Base-by-base conservation (phyloP, 2,888 invertebrate species). In the Danaus chrysippus region DNA sequence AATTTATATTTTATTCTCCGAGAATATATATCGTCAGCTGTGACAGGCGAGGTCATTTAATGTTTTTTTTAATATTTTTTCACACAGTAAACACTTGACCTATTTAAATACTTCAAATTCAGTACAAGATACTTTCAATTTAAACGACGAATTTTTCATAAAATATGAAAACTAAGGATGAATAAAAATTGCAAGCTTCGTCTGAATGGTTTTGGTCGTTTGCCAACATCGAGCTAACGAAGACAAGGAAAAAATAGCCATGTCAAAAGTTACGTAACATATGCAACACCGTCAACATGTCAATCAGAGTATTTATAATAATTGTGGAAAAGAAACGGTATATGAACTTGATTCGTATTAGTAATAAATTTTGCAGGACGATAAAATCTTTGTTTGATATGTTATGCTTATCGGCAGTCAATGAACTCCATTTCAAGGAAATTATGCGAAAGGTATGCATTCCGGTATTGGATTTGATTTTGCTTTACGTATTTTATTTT, bases 191-290 rank as follows among this genome's bases (percentile, higher is more conserved):
- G 58, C 61, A 64, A 52, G 56, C 52, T 54, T 54, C 59, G 63
- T 74, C 74, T 73, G 72, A 71, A 74, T 69, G 76, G 76, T 76
- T 82, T 88, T 89, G 90, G 83, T 68, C 69, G 67, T 59, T 74
- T 82, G 90, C 89, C 90, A 90, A 81, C 73, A 76, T 60, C 72
- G 79, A 83, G 81, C 82, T 76, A 83, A 83, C 83, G 78, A 80
- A 82, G 82, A 80, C 81, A 78, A 80, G 82, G 81, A 85, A 88
- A 88, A 88, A 90, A 88, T 87, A 87, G 82, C 81, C 77, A 74
- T 86, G 86, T 87, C 85, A 82, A 81, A 79, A 75, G 75, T 87
- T 86, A 72, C 67, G 70, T 71, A 74, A 75, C 63, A 62, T 63
- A 67, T 64, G 66, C 63, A 63, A 66, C 66, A 59, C 58, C 68